These are phyloP conservation scores for Petromus typicus DNA, from an alignment of 2,113 vertebrate genomes.

Conservation along the genomic window DNA sequence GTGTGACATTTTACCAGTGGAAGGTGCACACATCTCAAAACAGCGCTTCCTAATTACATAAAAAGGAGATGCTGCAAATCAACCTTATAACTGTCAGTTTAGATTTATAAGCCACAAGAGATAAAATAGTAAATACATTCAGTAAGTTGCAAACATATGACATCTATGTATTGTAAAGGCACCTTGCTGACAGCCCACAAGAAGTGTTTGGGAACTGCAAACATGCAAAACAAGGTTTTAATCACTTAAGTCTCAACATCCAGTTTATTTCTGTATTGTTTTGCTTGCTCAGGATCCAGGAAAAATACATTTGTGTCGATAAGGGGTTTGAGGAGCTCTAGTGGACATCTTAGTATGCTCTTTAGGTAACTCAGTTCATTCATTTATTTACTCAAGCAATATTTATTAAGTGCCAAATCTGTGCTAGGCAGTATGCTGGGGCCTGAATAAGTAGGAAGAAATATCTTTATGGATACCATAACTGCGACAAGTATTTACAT, in stretches of 20 bases:
- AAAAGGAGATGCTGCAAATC: not conserved
- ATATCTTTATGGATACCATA: too few relatives aligned
- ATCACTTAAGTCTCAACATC: not conserved
- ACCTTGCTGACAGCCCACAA: not conserved
- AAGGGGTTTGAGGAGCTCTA: not conserved
- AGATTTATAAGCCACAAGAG: conserved; percentile 6
- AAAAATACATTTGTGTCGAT: not conserved
- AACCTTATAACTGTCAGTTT: conserved; percentile 26
- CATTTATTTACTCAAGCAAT: not conserved
- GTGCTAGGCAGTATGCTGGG: not conserved
- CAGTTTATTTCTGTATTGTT: conserved; percentile 44
- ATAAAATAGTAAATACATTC: conserved; percentile 36
- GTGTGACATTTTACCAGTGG: not conserved
- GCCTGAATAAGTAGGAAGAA: not conserved
- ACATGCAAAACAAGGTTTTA: not conserved
- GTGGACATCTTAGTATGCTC: not conserved
- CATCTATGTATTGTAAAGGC: not conserved
- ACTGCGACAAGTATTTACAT: not conserved
- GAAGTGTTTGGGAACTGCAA: conserved; percentile 25
- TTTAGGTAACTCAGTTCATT: not conserved
- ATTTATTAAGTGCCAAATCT: not conserved
- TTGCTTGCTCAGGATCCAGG: conserved; percentile 1
- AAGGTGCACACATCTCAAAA: not conserved
- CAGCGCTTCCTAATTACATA: not conserved
- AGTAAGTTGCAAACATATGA: not conserved